phyloP scores from a whole-genome alignment of 1,140 invertebrate species.

The Drosophila subobscura region DNA sequence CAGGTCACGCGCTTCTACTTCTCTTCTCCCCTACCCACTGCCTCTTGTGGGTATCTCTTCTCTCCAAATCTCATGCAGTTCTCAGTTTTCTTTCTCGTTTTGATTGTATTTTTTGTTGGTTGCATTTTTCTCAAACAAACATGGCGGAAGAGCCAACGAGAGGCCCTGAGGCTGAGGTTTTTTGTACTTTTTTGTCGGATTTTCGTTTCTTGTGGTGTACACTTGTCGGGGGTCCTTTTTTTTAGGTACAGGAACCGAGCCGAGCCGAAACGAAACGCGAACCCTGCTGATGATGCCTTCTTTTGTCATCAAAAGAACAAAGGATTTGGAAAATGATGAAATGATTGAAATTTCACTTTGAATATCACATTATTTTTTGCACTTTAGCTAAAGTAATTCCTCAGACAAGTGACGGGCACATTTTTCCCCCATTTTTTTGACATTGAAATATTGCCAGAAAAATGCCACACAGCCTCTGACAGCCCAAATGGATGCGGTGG shows the following conservation, averaged over 20 bases:
- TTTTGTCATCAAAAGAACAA: slow-evolving; percentile 31
- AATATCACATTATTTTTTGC: slow-evolving; percentile 5
- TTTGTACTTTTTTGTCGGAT: neutral
- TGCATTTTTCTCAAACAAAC: slow-evolving; percentile 52
- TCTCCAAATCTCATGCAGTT: slow-evolving; percentile 40
- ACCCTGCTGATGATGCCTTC: slow-evolving; percentile 8
- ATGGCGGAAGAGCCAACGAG: slow-evolving; percentile 19
- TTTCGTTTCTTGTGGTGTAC: slow-evolving; percentile 10
- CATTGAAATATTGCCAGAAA: slow-evolving; percentile 42
- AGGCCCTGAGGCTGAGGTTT: slow-evolving; percentile 25
- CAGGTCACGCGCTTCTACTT: slow-evolving; percentile 48
- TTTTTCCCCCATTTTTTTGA: slow-evolving; percentile 16
- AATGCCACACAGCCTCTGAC: slow-evolving; percentile 41
- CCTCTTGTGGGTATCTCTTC: slow-evolving; percentile 18
- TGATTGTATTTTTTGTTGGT: slow-evolving; percentile 28
- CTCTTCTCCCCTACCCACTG: neutral
- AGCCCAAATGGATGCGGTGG: slow-evolving; percentile 7
- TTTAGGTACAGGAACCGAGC: slow-evolving; percentile 23
- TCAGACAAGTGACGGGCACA: slow-evolving; percentile 19
- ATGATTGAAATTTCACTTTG: neutral
- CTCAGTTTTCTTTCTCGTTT: slow-evolving; percentile 22
- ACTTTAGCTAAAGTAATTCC: slow-evolving; percentile 5
- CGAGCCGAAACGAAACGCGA: no score
- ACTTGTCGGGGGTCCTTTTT: slow-evolving; percentile 38
- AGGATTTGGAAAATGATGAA: slow-evolving; percentile 14